Conservation (phyloP, 1,140 invertebrate species). For the Drosophila busckii region DNA sequence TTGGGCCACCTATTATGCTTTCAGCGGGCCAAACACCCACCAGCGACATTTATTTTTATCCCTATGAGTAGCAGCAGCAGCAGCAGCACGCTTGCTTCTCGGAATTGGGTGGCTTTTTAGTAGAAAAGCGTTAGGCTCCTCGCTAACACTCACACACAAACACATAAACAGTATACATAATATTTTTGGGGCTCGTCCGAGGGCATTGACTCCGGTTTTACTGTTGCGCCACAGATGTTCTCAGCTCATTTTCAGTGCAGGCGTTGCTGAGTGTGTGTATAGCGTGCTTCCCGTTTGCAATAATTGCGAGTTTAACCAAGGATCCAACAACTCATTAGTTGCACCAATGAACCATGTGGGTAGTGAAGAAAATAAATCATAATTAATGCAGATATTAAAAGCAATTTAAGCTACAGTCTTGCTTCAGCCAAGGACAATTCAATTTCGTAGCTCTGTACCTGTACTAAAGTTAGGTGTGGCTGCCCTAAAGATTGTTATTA, state of each 20-base stretch:
- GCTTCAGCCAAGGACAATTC: no score
- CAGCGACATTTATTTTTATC: background rate
- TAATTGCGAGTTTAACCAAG: slow-evolving; percentile 8
- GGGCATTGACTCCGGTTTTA: slow-evolving; percentile 26
- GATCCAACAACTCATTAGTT: background rate
- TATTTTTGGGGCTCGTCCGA: slow-evolving; percentile 57
- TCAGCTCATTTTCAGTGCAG: slow-evolving; percentile 45
- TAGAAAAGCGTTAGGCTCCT: slow-evolving; percentile 16
- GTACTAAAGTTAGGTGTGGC: no score
- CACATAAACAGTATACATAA: slow-evolving; percentile 4
- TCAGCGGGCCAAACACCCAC: slow-evolving; percentile 22
- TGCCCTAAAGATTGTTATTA: slow-evolving; percentile 4
- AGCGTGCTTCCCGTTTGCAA: slow-evolving; percentile 47
- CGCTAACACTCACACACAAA: slow-evolving; percentile 3
- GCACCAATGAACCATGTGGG: slow-evolving; percentile 40
- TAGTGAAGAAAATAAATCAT: background rate
- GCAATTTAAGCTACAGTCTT: no score
- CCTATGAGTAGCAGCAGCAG: slow-evolving; percentile 12
- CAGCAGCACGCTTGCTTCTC: slow-evolving; percentile 18
- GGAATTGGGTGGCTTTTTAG: slow-evolving; percentile 9
- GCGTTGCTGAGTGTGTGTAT: slow-evolving; percentile 48
- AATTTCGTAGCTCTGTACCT: no score
- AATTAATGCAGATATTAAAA: background rate
- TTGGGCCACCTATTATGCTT: slow-evolving; percentile 64
- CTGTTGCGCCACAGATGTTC: slow-evolving; percentile 49